A percentile compares a stretch with the other conserved stretches of the same genome.
Conservation (phyloP, 1,140 invertebrate genomes). For the Sweltsa coloradensis region DNA sequence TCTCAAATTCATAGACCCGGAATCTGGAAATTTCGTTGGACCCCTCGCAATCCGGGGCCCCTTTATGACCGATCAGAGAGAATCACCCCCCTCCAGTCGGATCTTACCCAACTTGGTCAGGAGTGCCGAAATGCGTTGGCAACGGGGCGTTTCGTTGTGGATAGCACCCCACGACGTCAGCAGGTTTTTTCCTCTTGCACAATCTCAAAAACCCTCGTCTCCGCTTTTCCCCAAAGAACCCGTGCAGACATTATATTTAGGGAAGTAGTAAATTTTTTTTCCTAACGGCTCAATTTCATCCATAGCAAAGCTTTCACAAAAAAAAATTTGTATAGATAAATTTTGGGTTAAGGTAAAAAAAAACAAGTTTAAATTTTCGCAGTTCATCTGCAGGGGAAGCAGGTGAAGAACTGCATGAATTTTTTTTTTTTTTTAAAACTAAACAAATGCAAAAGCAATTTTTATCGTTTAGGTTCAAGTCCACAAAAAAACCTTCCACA, state of each 20-base stretch:
- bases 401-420: too few species aligned
- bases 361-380: constrained; percentile 22
- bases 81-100: constrained; percentile 30
- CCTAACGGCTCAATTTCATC: too few species aligned
- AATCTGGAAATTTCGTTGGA: constrained; percentile 40
- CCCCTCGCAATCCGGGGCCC: constrained; percentile 35
- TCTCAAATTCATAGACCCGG: constrained; percentile 45
- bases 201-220: constrained; percentile 26
- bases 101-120: constrained; percentile 36
- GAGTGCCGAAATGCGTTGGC: constrained; percentile 40
- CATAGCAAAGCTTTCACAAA: not conserved
- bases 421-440: too few species aligned
- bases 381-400: constrained; percentile 1
- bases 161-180: constrained; percentile 39
- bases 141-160: constrained; percentile 42
- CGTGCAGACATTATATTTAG: constrained; percentile 5
- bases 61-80: constrained; percentile 34
- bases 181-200: constrained; percentile 35
- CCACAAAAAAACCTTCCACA: too few species aligned
- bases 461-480: too few species aligned
- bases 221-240: constrained; percentile 6
- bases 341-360: constrained; percentile 13
- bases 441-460: too few species aligned
- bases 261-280: not conserved
- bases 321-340: not conserved